phyloP scores from a whole-genome alignment of 2,888 invertebrate genomes.

The Cetonia aurata region DNA sequence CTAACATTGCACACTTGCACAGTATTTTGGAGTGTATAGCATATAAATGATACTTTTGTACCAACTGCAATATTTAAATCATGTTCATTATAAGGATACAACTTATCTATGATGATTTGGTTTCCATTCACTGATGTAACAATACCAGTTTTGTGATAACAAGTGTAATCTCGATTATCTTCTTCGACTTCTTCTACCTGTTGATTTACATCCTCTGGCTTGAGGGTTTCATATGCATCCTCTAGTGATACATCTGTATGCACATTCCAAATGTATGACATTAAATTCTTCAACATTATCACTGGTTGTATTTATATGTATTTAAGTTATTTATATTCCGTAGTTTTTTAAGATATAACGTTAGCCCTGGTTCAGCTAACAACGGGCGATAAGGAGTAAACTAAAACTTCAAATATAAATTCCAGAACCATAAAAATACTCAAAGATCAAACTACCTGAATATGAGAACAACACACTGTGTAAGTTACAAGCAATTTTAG shows the following conservation, averaged over 20 bases:
- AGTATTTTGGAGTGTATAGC: constrained; percentile 52
- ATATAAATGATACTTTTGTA: constrained; percentile 68
- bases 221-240: constrained; percentile 54
- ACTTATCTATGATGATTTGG: constrained; percentile 73
- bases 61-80: constrained; percentile 66
- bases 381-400: no score
- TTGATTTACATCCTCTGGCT: constrained; percentile 42
- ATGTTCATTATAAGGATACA: constrained; percentile 65
- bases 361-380: no score
- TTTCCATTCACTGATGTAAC: constrained; percentile 71
- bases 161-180: constrained; percentile 50
- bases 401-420: no score
- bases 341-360: no score
- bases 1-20: constrained; percentile 66
- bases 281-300: constrained; percentile 52
- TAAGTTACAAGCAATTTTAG: no score
- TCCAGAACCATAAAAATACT: no score
- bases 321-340: no score
- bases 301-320: no score
- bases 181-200: constrained; percentile 29
- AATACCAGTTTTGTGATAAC: constrained; percentile 67
- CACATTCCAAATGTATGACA: constrained; percentile 51
- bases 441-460: no score
- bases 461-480: no score
- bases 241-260: constrained; percentile 54